phyloP scores from a whole-genome alignment of 2,113 vertebrate genomes.

The Solenodon paradoxus region DNA sequence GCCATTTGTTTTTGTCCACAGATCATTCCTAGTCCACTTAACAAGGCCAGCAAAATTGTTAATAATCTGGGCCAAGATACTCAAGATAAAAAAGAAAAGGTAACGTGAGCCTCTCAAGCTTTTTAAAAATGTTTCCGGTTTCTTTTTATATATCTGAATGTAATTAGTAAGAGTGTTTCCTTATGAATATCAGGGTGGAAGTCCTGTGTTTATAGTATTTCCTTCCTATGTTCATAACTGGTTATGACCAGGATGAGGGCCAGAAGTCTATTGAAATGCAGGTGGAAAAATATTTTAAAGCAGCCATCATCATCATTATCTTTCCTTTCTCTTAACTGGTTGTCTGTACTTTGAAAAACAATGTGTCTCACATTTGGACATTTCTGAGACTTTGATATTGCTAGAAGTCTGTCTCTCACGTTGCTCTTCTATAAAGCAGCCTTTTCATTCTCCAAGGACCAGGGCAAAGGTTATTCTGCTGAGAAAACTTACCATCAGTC shows the following conservation, averaged over 20 bases:
- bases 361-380: background rate
- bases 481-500: background rate
- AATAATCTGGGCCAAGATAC: conserved; percentile 65
- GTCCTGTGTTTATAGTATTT: background rate
- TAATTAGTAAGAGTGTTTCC: background rate
- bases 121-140: background rate
- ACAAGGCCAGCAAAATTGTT: conserved; percentile 71
- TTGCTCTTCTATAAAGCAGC: background rate
- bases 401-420: background rate
- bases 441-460: background rate
- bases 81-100: conserved; percentile 77
- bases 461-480: background rate
- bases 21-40: conserved; percentile 72
- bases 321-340: background rate
- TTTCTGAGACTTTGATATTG: background rate
- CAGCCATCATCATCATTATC: too few relatives aligned
- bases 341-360: background rate
- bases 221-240: background rate
- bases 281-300: background rate
- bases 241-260: background rate
- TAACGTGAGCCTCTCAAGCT: conserved; percentile 36
- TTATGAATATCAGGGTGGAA: background rate
- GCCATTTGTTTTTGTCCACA: conserved; percentile 1
- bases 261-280: background rate
- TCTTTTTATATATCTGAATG: background rate